phyloP scores from a whole-genome alignment of 2,797 vertebrate genomes.

The Argentina silus region DNA sequence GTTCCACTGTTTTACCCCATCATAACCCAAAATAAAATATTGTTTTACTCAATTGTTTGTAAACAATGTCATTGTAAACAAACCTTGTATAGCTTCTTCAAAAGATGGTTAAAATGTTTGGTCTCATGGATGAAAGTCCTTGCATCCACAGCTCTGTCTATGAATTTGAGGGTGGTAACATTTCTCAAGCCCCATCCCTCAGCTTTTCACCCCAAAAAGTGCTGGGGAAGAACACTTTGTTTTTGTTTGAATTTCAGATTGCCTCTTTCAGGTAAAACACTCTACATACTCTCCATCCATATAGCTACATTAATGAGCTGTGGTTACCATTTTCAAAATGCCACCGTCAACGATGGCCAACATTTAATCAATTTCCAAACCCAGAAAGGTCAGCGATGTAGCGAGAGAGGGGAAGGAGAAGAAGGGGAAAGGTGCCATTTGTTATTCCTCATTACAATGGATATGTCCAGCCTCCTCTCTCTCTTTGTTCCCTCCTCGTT shows the following conservation, averaged over 20 bases:
- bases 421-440: conserved; percentile 70
- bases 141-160: too few relatives aligned
- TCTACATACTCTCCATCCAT: conserved; percentile 67
- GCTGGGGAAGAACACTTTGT: too few relatives aligned
- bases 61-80: too few relatives aligned
- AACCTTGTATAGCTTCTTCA: too few relatives aligned
- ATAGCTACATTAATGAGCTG: conserved; percentile 79
- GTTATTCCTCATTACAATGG: conserved; percentile 81
- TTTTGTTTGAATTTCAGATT: neutral
- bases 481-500: conserved; percentile 33
- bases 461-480: conserved; percentile 51
- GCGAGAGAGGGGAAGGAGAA: conserved; percentile 59
- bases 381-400: conserved; percentile 80
- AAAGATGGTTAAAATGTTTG: too few relatives aligned
- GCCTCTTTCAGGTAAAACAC: conserved; percentile 55
- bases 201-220: too few relatives aligned
- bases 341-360: conserved; percentile 78
- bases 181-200: too few relatives aligned
- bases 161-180: too few relatives aligned
- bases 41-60: too few relatives aligned
- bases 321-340: conserved; percentile 84
- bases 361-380: conserved; percentile 84
- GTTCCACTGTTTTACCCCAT: too few relatives aligned
- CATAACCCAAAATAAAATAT: too few relatives aligned
- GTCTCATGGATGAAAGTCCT: too few relatives aligned